These are phyloP conservation scores for Psix sp. DNA, from an alignment of 1,140 invertebrate species.

Conservation along the genomic window DNA sequence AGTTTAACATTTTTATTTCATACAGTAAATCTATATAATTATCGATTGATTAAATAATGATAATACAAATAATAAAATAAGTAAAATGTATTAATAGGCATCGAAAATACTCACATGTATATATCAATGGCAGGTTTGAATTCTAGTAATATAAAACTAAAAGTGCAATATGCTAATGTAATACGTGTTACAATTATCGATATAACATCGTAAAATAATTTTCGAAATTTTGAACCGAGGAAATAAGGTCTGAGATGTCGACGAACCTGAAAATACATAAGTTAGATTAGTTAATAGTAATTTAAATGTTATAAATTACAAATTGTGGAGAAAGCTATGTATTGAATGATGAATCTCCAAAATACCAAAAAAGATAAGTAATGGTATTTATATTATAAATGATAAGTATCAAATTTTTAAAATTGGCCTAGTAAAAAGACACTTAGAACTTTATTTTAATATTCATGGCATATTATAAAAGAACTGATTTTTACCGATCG, in stretches of 20 bases:
- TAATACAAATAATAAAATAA: not conserved
- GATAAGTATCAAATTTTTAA: too few species aligned
- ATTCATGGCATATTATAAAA: not conserved
- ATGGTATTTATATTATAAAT: too few species aligned
- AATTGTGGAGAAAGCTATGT: too few species aligned
- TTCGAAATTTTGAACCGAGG: slow-evolving; percentile 79
- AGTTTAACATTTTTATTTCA: slow-evolving; percentile 1
- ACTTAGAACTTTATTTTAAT: too few species aligned
- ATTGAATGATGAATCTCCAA: too few species aligned
- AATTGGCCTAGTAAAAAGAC: too few species aligned
- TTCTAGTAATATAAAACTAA: slow-evolving; percentile 93
- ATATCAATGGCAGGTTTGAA: slow-evolving; percentile 82
- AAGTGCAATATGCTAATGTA: slow-evolving; percentile 89
- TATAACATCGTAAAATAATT: slow-evolving; percentile 86
- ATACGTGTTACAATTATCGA: slow-evolving; percentile 88
- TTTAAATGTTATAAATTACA: not conserved
- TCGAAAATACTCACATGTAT: slow-evolving; percentile 80
- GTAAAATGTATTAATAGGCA: not conserved
- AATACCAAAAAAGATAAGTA: too few species aligned
- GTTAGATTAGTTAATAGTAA: not conserved
- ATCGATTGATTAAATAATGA: not conserved
- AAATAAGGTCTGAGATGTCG: slow-evolving; percentile 87
- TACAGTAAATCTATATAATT: not conserved
- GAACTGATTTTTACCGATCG: slow-evolving; percentile 80
- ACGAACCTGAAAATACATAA: slow-evolving; percentile 79